Evolutionary conservation across 1,140 invertebrate genomes (phyloP), one percentile per base, ranked within the genome.

Genomic region (Sycophila sp.): DNA sequence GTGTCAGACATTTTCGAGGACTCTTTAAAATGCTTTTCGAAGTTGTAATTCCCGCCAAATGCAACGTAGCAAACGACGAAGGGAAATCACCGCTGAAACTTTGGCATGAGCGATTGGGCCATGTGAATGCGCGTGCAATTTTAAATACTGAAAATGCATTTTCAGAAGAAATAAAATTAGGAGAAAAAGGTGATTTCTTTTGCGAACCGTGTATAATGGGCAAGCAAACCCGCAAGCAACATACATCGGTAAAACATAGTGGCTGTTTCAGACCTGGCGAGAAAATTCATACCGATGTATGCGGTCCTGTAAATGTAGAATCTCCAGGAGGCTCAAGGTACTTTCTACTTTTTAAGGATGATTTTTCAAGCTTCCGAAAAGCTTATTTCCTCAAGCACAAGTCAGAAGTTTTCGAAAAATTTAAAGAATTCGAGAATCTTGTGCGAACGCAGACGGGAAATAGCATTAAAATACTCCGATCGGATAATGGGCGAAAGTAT

Each of bases 351-450:
- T 81, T 64, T 19, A 71, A 71, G 77, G 76, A 81, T 77, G 73
- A 72, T 65, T 62, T 68, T 69, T 72, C 69, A 62, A 47, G 72
- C 45, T 77, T 73, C 74, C 77, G 78, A 75, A 77, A 77, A 73
- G 76, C 77, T 71, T 79, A 76, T 75, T 78, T 79, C 73, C 74
- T 80, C 73, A 78, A 70, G 72, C 73, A 77, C 77, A 78, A 78
- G 69, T 76, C 76, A 71, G 75, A 80, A 75, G 77, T 78, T 69
- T 78, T 78, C 70, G 73, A 73, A 64, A 74, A 77, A 75, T 80
- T 80, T 74, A 75, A 75, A 71, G 73, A 74, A 55, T 76, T 78
- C 70, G 70, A 76, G 66, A 66, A 71, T 58, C 69, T 75, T 56
- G 73, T 80, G 62, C 74, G 75, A 73, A 81, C 73, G 73, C 76